These are phyloP conservation scores for Palythoa grandiflora DNA, from an alignment of 92 coral and sea anemone genomes.

Conservation along the genomic window DNA sequence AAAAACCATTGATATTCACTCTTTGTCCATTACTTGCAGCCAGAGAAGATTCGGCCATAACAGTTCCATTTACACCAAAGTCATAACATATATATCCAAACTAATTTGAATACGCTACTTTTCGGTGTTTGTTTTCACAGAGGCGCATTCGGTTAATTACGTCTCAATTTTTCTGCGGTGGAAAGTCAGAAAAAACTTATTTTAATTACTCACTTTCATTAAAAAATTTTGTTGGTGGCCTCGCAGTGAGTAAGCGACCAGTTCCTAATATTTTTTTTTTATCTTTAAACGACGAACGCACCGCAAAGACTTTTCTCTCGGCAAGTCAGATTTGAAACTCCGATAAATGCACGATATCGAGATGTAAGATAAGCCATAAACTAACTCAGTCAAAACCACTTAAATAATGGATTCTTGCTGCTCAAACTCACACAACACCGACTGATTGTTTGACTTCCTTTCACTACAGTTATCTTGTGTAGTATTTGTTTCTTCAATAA, in stretches of 20 bases:
- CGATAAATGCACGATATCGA: background rate
- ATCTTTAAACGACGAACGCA: background rate
- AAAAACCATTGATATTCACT: too few relatives aligned
- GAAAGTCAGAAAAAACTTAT: background rate
- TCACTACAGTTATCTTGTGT: background rate
- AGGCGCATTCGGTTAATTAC: background rate
- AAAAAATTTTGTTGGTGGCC: background rate
- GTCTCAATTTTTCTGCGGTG: background rate
- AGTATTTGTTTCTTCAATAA: background rate
- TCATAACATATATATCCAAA: too few relatives aligned
- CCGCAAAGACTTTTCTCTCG: background rate
- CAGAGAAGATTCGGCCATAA: too few relatives aligned
- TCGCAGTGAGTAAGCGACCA: background rate
- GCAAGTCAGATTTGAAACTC: background rate
- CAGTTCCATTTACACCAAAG: too few relatives aligned
- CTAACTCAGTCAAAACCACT: background rate
- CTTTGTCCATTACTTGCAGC: too few relatives aligned
- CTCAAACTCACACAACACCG: background rate
- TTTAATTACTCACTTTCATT: background rate
- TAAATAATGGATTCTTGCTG: constrained; percentile 23
- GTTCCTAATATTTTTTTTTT: background rate
- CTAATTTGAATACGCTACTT: too few relatives aligned
- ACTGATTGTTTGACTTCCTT: background rate
- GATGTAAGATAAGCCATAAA: background rate
- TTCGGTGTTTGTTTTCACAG: background rate